These are phyloP conservation scores for Microcebus murinus DNA, from an alignment of 2,113 vertebrate genomes.

Conservation along the genomic window DNA sequence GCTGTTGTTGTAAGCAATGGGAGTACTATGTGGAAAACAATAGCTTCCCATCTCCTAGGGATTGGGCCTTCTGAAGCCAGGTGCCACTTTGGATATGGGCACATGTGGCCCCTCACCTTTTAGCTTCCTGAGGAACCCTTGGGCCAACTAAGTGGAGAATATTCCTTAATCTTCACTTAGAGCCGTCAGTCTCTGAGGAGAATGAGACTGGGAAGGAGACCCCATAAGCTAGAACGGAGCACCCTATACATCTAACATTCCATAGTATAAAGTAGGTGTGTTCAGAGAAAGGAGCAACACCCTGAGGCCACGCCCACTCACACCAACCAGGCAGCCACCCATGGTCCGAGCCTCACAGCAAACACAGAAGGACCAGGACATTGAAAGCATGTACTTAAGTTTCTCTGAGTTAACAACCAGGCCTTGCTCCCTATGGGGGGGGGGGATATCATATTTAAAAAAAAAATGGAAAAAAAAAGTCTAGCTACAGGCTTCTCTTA, in stretches of 20 bases:
- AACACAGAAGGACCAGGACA: conserved; percentile 54
- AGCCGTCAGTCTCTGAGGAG: background rate
- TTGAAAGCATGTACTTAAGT: conserved; percentile 56
- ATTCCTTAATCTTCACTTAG: background rate
- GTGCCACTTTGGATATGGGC: background rate
- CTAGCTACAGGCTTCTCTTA: conserved; percentile 66
- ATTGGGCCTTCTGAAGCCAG: background rate
- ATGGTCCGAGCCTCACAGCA: conserved; percentile 12
- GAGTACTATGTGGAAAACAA: background rate
- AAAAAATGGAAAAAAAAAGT: conserved; percentile 1
- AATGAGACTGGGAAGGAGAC: background rate
- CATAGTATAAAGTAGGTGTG: background rate
- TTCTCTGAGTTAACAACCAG: conserved; percentile 55
- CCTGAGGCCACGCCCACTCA: background rate
- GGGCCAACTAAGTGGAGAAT: background rate
- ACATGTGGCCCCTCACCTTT: background rate
- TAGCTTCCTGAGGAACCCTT: background rate
- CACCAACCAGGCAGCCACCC: background rate
- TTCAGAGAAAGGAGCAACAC: background rate
- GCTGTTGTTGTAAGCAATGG: background rate
- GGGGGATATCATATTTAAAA: conserved; percentile 7
- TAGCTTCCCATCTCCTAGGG: background rate
- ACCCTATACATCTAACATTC: background rate
- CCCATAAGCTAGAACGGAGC: background rate
- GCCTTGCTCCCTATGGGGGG: conserved; percentile 44